Evolutionary conservation across 2,113 vertebrate genomes (phyloP).

Genomic region (Lepisosteus oculatus): DNA sequence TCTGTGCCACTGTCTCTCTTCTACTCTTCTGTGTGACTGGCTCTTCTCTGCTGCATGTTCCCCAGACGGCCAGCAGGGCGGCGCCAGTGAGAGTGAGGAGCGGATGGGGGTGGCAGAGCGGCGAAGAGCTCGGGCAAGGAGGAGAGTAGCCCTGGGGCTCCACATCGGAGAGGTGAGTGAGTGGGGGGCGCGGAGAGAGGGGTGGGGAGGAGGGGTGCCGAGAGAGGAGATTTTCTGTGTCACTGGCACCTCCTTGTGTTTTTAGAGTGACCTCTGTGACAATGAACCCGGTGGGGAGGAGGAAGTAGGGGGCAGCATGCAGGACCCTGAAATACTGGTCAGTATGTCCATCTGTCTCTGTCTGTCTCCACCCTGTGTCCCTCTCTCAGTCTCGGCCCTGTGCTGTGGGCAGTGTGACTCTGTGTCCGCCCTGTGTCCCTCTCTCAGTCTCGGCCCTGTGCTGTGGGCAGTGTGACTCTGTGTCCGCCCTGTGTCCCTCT

Average conservation of each 20-base stretch:
- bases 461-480: no score
- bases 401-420: no score
- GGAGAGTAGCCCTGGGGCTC: slow-evolving; percentile 52
- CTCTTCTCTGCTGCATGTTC: slow-evolving; percentile 22
- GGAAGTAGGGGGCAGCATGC: slow-evolving; percentile 52
- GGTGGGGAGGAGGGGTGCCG: no score
- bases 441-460: no score
- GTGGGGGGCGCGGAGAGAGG: no score
- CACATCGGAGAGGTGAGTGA: slow-evolving; percentile 46
- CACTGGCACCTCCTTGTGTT: not conserved
- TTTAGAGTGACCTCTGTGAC: slow-evolving; percentile 55
- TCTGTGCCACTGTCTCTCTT: not conserved
- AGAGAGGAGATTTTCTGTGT: not conserved
- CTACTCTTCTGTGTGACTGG: slow-evolving; percentile 1
- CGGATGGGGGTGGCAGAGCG: slow-evolving; percentile 52
- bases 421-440: no score
- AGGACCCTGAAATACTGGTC: slow-evolving; percentile 58
- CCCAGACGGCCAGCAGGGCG: slow-evolving; percentile 54
- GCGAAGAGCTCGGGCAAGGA: slow-evolving; percentile 55
- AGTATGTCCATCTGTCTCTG: slow-evolving; percentile 16
- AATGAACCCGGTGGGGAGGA: slow-evolving; percentile 64
- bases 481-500: no score
- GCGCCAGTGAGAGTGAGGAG: slow-evolving; percentile 59
- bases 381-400: not conserved
- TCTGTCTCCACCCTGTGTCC: not conserved